Percentiles rank a stretch among this genome's conserved stretches.
Conservation (phyloP, 2,888 invertebrate genomes). For the Drosophila helvetica region DNA sequence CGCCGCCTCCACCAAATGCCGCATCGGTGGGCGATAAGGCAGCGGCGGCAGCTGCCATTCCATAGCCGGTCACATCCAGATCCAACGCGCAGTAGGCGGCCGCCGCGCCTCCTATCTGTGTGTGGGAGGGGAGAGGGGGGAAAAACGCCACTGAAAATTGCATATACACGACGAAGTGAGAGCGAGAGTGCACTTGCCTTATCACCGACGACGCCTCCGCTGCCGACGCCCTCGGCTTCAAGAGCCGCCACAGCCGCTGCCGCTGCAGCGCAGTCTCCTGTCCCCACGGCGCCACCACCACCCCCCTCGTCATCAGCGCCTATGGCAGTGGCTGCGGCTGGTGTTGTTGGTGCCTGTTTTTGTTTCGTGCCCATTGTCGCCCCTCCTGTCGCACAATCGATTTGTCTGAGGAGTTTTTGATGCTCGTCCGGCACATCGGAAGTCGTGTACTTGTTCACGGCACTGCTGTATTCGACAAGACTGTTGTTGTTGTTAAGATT, state of each 20-base stretch:
- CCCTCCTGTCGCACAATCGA: constrained; percentile 47
- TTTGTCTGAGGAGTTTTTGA: constrained; percentile 43
- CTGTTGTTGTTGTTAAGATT: constrained; percentile 67
- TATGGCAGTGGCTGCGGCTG: constrained; percentile 16
- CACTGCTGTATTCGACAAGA: constrained; percentile 49
- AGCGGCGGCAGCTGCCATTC: constrained; percentile 51
- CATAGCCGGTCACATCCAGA: constrained; percentile 31
- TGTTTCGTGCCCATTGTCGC: constrained; percentile 57
- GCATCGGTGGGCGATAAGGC: constrained; percentile 62
- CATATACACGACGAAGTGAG: background rate
- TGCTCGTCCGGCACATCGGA: constrained; percentile 53
- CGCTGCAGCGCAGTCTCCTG: constrained; percentile 54
- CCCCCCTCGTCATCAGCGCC: constrained; percentile 12
- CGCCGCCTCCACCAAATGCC: constrained; percentile 37
- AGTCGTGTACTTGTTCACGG: constrained; percentile 44
- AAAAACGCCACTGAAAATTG: constrained; percentile 32
- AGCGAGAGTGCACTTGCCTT: constrained; percentile 57
- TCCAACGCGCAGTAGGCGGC: constrained; percentile 57
- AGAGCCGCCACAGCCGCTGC: constrained; percentile 12
- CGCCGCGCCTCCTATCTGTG: constrained; percentile 54
- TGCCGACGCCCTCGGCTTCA: constrained; percentile 22
- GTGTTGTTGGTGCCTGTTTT: constrained; percentile 64
- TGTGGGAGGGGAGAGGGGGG: constrained; percentile 5
- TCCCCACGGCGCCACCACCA: constrained; percentile 17
- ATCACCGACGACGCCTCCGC: constrained; percentile 47